Percentiles rank a stretch among this genome's conserved stretches.
These are phyloP conservation scores for Rhabditoides inermis DNA, from an alignment of 2,888 invertebrate genomes.

Conservation along the genomic window DNA sequence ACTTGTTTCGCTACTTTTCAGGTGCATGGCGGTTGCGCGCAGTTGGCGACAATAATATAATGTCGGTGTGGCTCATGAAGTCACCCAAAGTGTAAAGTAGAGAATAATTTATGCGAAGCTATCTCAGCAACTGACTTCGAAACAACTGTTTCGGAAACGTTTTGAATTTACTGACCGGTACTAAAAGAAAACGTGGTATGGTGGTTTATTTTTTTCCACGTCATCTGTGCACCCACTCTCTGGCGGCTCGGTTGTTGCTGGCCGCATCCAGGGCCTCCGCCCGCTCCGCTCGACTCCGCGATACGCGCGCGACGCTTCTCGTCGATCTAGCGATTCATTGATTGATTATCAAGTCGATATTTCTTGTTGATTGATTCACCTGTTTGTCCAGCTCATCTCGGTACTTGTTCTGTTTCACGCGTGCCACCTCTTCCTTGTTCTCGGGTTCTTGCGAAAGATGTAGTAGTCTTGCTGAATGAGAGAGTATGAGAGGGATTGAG, in stretches of 20 bases:
- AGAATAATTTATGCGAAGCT: too few relatives aligned
- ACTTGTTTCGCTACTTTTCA: too few relatives aligned
- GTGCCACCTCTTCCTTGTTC: slow-evolving; percentile 1
- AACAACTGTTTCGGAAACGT: background rate
- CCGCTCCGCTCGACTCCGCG: slow-evolving; percentile 17
- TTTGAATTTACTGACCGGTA: background rate
- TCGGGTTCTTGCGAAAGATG: slow-evolving; percentile 26
- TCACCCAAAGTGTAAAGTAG: too few relatives aligned
- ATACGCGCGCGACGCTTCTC: slow-evolving; percentile 19
- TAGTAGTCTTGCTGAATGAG: slow-evolving; percentile 20
- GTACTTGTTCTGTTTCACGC: slow-evolving; percentile 16
- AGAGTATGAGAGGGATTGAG: too few relatives aligned
- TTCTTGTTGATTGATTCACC: background rate
- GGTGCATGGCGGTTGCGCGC: too few relatives aligned
- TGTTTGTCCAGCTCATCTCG: slow-evolving; percentile 22
- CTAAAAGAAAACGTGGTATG: too few relatives aligned
- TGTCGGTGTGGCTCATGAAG: too few relatives aligned
- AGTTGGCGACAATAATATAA: too few relatives aligned
- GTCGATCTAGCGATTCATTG: slow-evolving; percentile 8
- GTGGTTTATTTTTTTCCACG: too few relatives aligned
- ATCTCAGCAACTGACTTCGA: background rate
- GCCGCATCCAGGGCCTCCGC: slow-evolving; percentile 25
- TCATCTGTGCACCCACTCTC: slow-evolving; percentile 12
- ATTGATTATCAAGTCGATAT: background rate
- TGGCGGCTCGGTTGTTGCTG: slow-evolving; percentile 26